phyloP scores from a whole-genome alignment of 1,140 invertebrate species.

The Hyposmocoma kahamanoa region DNA sequence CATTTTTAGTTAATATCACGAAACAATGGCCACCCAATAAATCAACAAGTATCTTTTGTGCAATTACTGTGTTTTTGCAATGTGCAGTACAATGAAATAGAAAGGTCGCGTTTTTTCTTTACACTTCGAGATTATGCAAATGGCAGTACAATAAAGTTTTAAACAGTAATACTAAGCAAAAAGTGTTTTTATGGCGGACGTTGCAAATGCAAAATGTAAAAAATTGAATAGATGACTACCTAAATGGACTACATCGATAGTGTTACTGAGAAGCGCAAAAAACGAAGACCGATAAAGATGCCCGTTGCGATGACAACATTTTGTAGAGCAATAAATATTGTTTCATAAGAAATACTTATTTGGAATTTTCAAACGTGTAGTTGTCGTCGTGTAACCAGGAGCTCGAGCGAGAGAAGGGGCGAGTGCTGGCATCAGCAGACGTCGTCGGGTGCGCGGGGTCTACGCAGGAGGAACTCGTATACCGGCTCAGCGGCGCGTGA shows the following conservation, averaged over 20 bases:
- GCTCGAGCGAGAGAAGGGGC: slow-evolving; percentile 5
- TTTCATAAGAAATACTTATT: slow-evolving; percentile 10
- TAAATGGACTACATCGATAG: slow-evolving; percentile 45
- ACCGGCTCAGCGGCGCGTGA: slow-evolving; percentile 64
- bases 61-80: slow-evolving; percentile 42
- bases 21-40: slow-evolving; percentile 48
- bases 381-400: neutral
- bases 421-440: slow-evolving; percentile 9
- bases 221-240: slow-evolving; percentile 50
- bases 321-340: slow-evolving; percentile 23
- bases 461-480: slow-evolving; percentile 74
- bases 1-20: slow-evolving; percentile 31
- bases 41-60: slow-evolving; percentile 65
- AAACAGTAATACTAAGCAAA: slow-evolving; percentile 61
- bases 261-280: slow-evolving; percentile 38
- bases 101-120: slow-evolving; percentile 57
- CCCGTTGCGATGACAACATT: slow-evolving; percentile 26
- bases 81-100: slow-evolving; percentile 51
- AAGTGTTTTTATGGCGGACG: slow-evolving; percentile 48
- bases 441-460: slow-evolving; percentile 27
- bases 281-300: slow-evolving; percentile 30
- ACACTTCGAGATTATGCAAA: slow-evolving; percentile 67
- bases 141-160: slow-evolving; percentile 58
- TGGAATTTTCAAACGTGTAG: slow-evolving; percentile 14
- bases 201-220: slow-evolving; percentile 47